Evolutionary conservation across 2,113 vertebrate genomes (phyloP).

Genomic region (Saiga tatarica): DNA sequence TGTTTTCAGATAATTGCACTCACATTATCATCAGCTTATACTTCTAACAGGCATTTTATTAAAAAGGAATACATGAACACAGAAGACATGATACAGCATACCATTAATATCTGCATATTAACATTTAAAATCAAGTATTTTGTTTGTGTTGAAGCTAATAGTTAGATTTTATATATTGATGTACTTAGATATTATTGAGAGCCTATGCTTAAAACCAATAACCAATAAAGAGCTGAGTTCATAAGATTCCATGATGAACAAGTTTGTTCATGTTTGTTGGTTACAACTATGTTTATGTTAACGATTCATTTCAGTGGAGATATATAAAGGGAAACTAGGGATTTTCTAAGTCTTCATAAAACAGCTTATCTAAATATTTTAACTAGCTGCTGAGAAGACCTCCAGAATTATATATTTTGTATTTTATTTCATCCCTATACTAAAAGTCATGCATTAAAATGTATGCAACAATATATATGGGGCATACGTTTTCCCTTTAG

Average conservation of each 20-base stretch:
- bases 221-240: slow-evolving; percentile 54
- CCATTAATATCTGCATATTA: slow-evolving; percentile 55
- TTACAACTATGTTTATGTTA: slow-evolving; percentile 44
- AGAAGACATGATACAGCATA: slow-evolving; percentile 32
- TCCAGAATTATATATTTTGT: slow-evolving; percentile 40
- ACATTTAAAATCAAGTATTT: slow-evolving; percentile 61
- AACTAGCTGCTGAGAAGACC: slow-evolving; percentile 51
- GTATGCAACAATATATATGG: slow-evolving; percentile 29
- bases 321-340: not conserved
- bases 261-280: not conserved
- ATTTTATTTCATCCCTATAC: slow-evolving; percentile 53
- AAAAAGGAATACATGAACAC: slow-evolving; percentile 39
- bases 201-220: slow-evolving; percentile 50
- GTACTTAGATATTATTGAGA: slow-evolving; percentile 41
- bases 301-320: slow-evolving; percentile 42
- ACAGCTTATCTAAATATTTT: slow-evolving; percentile 59
- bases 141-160: slow-evolving; percentile 38
- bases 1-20: slow-evolving; percentile 40
- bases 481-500: slow-evolving; percentile 39
- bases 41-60: slow-evolving; percentile 55
- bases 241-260: slow-evolving; percentile 37
- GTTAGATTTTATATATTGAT: slow-evolving; percentile 42
- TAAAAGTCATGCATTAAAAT: slow-evolving; percentile 66
- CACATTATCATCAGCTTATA: slow-evolving; percentile 30
- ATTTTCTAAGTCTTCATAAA: slow-evolving; percentile 57